Base-by-base conservation (phyloP, 1,140 invertebrate species). In the Pogonognathellus flavescens region DNA sequence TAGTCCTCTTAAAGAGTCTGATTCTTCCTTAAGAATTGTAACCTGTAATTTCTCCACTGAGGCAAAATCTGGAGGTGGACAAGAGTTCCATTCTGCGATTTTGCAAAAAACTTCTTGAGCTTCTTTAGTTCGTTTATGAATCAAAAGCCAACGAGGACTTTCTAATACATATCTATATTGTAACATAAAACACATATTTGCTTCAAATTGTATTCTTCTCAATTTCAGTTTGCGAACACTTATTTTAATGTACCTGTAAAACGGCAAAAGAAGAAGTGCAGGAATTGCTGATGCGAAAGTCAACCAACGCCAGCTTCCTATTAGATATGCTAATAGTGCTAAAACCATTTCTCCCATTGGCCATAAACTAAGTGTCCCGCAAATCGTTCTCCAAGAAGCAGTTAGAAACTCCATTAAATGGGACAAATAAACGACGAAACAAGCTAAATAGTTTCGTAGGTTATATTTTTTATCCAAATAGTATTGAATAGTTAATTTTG, bases 351-450 rank as follows among this genome's bases (percentile, higher is more conserved):
- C 76, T 0, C 87, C 87, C 4, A 81, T 16, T 0, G 72, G 52
- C 87, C 87, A 87, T 41, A 86, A 76, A 84, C 86, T 86, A 20
- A 86, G 25, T 20, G 82, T 84, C 14, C 86, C 86, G 25, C 86
- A 86, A 59, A 86, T 59, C 1, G 83, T 86, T 81, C 86, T 31
- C 31, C 49, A 86, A 8, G 49, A 62, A n/a, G 86, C 70, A 3
- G 86, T 86, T 2, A 86, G 60, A 50, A 86, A 86, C 25, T 86
- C 86, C 86, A 86, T 86, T 9, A 86, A 55, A 82, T 84, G 83
- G 52, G 66, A 55, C 55, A 84, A 55, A 20, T 86, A 86, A 7
- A 86, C 86, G 20, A 84, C 83, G 53, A 80, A 86, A 49, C 84
- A 87, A 8, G 82, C 86, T 87, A 66, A 82, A 55, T 10, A 31